Base-by-base conservation (phyloP, 2,888 invertebrate genomes). In the Prosopocoilus inquinatus region DNA sequence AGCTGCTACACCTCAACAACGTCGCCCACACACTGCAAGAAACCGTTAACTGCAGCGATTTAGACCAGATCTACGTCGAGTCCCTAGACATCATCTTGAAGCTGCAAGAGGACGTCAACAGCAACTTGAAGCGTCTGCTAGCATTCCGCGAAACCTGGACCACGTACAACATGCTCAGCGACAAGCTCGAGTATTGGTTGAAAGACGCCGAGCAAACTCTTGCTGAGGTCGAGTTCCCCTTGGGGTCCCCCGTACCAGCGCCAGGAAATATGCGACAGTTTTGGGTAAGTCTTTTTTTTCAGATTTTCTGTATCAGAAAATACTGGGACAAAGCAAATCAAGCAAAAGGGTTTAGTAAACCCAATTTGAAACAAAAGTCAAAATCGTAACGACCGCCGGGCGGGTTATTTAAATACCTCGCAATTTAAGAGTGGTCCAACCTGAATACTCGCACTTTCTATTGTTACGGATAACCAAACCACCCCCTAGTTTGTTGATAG, bases 91-190 rank as follows among this genome's bases (percentile, higher is more conserved):
- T 86, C 8, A 82, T 92, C 41, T 75, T 87, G 0, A 86, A 84
- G 67, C 79, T 92, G 16, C 89, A 89, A 70, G 90, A 91, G 65
- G 87, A 89, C 66, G 87, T 93, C 0, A 87, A 89, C 33, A 81
- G 83, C 0, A 87, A 90, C 62, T 71, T 92, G 50, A 84, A 86
- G 55, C 82, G 88, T 44, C 75, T 93, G 9, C 78, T 87, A 13
- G 84, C 88, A 0, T 93, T 92, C 74, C 86, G 85, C 67, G 91
- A 91, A 66, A 85, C 85, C 60, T 92, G 91, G 92, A 78, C 82
- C 3, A 84, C 82, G 12, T 92, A 91, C 64, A 90, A 91, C 64
- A 78, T 84, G 53, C 80, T 89, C 47, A 84, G 86, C 8, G 87
- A 89, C 63, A 85, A 87, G 67, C 81, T 92, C 49, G 90, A 91